phyloP scores from a whole-genome alignment of 2,797 vertebrate species.

The Helarctos malayanus region DNA sequence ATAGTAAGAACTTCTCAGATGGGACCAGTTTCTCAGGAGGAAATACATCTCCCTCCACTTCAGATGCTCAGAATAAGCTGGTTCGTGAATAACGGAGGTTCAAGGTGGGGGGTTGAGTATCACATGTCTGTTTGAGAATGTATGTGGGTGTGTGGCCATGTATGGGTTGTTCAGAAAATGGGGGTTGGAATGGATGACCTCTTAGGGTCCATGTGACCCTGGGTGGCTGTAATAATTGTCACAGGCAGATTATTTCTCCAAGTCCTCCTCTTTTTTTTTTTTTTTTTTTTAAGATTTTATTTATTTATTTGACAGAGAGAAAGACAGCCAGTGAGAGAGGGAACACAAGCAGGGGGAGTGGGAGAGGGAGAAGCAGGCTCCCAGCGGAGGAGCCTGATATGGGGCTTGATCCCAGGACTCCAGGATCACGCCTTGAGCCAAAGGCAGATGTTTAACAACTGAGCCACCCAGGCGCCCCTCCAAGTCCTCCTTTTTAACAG shows the following conservation, averaged over 20 bases:
- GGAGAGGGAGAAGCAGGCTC: too few relatives aligned
- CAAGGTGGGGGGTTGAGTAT: background rate
- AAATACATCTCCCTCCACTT: background rate
- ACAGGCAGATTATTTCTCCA: background rate
- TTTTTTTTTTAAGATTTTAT: too few relatives aligned
- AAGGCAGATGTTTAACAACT: too few relatives aligned
- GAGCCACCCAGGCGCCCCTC: too few relatives aligned
- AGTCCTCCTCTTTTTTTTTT: background rate
- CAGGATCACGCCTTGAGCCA: too few relatives aligned
- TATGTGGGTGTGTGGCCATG: too few relatives aligned
- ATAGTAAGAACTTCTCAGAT: background rate
- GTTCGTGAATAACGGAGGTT: background rate
- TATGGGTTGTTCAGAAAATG: background rate
- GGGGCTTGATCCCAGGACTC: too few relatives aligned
- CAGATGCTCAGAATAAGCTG: background rate
- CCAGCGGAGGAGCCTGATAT: too few relatives aligned
- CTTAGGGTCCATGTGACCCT: background rate
- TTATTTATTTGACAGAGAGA: too few relatives aligned
- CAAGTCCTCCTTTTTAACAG: background rate
- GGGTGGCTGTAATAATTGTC: background rate
- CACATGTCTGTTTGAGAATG: background rate
- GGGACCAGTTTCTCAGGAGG: background rate
- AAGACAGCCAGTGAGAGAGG: too few relatives aligned
- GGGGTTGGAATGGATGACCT: rapidly evolving
- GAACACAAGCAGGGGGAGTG: too few relatives aligned